Conservation (phyloP, 2,797 vertebrate species). For the Chaetophractus vellerosus region DNA sequence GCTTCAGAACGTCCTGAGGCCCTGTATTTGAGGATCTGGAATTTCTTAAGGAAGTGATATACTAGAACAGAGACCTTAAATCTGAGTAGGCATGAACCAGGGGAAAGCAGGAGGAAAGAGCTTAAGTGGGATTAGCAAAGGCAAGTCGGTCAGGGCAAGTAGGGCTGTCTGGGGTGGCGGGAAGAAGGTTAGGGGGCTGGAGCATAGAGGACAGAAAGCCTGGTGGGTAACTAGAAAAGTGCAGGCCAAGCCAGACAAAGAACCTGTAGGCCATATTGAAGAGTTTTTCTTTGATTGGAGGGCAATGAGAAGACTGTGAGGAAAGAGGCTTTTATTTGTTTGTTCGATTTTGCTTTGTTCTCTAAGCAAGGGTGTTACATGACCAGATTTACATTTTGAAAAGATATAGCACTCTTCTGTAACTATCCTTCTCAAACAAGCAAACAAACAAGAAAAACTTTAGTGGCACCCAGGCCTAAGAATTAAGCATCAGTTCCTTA, state of each 20-base stretch:
- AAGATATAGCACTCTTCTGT: background rate
- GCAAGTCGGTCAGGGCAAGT: background rate
- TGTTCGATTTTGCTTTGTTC: background rate
- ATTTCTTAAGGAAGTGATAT: background rate
- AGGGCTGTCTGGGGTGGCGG: background rate
- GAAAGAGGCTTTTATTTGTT: background rate
- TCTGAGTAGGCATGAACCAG: background rate
- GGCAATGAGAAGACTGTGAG: background rate
- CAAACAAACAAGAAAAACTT: background rate
- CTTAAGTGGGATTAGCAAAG: background rate
- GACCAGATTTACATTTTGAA: background rate
- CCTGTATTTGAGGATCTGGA: background rate
- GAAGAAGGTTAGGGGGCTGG: background rate
- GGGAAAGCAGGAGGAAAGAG: background rate
- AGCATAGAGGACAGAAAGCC: background rate
- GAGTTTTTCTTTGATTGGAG: background rate
- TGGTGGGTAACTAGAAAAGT: background rate
- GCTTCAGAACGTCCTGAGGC: background rate
- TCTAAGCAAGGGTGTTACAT: background rate
- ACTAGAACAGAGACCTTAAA: background rate
- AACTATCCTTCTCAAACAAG: background rate
- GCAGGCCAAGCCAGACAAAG: background rate
- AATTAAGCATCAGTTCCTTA: conserved; percentile 6
- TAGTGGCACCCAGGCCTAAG: background rate
- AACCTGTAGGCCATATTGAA: background rate